Evolutionary conservation across 2,888 invertebrate species (phyloP), one percentile per base, ranked within the genome.

Genomic region (Lutraria lutraria): DNA sequence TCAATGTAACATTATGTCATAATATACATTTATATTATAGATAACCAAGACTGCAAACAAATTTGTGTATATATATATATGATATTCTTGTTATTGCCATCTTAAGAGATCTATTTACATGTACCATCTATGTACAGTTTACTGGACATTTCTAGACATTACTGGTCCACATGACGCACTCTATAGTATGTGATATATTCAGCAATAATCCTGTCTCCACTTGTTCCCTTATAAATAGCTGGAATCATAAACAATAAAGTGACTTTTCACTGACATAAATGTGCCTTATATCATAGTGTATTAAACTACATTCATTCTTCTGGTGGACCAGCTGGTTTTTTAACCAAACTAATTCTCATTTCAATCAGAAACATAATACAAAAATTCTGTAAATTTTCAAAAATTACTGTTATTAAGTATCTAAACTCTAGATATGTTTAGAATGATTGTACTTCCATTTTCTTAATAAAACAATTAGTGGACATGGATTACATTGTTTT

Each of bases 231-330:
- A 43, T 10, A 63, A 63, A 13, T 34, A 79, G 79, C n/a, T 25
- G 63, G 10, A n/a, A 68, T 68, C 12, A 68, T 68, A 68, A 68
- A 25, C 63, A 68, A 25, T 68, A 13, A 25, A 25, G 25, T n/a
- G 25, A n/a, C 25, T 10, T 68, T 68, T n/a, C n/a, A 25, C 25
- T 25, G 63, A 68, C n/a, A 25, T 68, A 25, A 25, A 68, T 25
- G 63, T 68, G 63, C 63, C 63, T 68, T 68, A 68, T 68, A 68
- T 68, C 25, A 68, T 60, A 60, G n/a, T 60, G 19, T 60, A 60
- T 68, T 68, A 25, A 68, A 68, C 25, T n/a, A 63, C 21, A 56
- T 3, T 19, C n/a, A 60, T 68, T 25, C 12, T 25, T 25, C 8
- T 25, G 1, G 21, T 63, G 63, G 21, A 68, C 25, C 25, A 68